These are phyloP conservation scores for Anguilla marmorata DNA, from an alignment of 2,797 vertebrate genomes.

Conservation along the genomic window DNA sequence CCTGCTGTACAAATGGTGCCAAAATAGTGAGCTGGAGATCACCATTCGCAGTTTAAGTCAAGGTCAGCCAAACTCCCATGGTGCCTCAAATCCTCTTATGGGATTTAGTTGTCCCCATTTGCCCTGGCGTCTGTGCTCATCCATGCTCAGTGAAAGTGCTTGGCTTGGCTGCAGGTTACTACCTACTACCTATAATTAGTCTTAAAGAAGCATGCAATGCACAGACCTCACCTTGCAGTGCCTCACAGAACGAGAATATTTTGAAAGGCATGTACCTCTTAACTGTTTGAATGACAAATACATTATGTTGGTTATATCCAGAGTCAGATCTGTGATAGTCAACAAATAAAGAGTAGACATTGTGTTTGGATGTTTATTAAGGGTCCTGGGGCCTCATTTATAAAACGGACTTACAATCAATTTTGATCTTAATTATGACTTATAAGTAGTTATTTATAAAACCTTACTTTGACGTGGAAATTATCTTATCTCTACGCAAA, in stretches of 20 bases:
- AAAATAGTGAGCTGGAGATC: not conserved
- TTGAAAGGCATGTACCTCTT: not conserved
- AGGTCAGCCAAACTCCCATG: not conserved
- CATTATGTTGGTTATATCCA: not conserved
- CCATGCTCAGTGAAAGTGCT: not conserved
- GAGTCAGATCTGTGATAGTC: not conserved
- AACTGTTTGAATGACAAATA: not conserved
- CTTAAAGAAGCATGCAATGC: not conserved
- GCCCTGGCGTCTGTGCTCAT: not conserved
- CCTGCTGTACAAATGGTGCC: not conserved
- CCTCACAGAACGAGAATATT: not conserved
- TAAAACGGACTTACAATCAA: too few species aligned
- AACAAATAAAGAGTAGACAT: too few species aligned
- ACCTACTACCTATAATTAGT: not conserved
- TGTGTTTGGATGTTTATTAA: not conserved
- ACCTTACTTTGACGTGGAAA: too few species aligned
- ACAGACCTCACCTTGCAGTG: not conserved
- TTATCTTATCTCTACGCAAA: too few species aligned
- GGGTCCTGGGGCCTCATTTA: not conserved
- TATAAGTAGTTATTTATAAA: too few species aligned
- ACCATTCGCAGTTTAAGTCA: not conserved
- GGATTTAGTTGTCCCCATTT: not conserved
- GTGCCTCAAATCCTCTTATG: not conserved
- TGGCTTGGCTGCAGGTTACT: not conserved
- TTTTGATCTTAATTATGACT: too few species aligned